These are phyloP conservation scores for Chironex yamaguchii DNA, from an alignment of 30 jellyfish, hydroid and myxozoan species.

Conservation along the genomic window DNA sequence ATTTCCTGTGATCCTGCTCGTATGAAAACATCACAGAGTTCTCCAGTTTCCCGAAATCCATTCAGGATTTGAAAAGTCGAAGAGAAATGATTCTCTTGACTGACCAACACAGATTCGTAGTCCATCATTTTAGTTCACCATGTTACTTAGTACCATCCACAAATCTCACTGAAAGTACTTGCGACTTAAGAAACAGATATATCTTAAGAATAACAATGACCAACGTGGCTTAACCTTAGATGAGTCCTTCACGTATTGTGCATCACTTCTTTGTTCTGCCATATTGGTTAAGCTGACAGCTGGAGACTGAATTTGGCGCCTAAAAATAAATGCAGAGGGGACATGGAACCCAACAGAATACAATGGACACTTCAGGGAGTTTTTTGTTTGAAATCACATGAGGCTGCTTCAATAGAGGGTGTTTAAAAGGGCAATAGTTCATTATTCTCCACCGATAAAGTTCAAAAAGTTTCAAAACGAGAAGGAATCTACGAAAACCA, in stretches of 20 bases:
- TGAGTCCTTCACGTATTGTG: not conserved
- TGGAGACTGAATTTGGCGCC: not conserved
- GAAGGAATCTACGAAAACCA: too few relatives aligned
- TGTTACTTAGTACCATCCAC: too few relatives aligned
- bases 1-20: constrained; percentile 71
- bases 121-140: constrained; percentile 46
- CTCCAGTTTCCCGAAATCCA: constrained; percentile 88
- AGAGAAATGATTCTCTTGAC: constrained; percentile 62
- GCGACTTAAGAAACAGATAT: not conserved
- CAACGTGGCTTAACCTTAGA: not conserved
- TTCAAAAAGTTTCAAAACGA: too few relatives aligned
- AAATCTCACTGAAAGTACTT: too few relatives aligned
- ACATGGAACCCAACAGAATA: too few relatives aligned
- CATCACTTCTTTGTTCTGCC: not conserved
- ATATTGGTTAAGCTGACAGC: not conserved
- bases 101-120: constrained; percentile 69
- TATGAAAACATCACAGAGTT: constrained; percentile 85
- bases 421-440: too few relatives aligned
- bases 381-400: too few relatives aligned
- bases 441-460: too few relatives aligned
- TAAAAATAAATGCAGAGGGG: too few relatives aligned
- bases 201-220: not conserved
- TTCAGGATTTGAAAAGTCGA: constrained; percentile 76
- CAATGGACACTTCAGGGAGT: too few relatives aligned
- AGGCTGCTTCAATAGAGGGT: too few relatives aligned